These are phyloP conservation scores for Margaritifera margaritifera DNA, from an alignment of 2,888 invertebrate genomes.

Conservation along the genomic window DNA sequence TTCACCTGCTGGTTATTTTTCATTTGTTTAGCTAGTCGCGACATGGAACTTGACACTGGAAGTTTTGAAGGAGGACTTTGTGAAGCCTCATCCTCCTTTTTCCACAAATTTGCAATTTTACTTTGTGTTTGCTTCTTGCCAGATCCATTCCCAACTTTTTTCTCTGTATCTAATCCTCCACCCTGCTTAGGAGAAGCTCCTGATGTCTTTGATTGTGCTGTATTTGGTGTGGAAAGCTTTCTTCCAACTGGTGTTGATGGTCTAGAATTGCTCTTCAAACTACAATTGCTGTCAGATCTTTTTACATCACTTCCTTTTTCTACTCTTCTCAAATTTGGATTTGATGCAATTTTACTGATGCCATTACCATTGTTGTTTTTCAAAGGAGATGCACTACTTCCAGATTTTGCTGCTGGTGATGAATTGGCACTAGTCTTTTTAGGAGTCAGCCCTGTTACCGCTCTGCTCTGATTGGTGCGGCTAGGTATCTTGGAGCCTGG, in stretches of 20 bases:
- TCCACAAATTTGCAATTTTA: slow-evolving; percentile 87
- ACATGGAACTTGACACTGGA: slow-evolving; percentile 38
- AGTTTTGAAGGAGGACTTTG: slow-evolving; percentile 41
- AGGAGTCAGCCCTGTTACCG: slow-evolving; percentile 37
- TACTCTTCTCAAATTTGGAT: slow-evolving; percentile 37
- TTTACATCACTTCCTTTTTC: slow-evolving; percentile 39
- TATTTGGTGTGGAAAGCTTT: slow-evolving; percentile 20
- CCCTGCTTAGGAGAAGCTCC: too few relatives aligned
- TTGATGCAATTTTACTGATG: slow-evolving; percentile 38
- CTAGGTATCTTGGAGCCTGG: slow-evolving; percentile 31
- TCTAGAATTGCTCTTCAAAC: slow-evolving; percentile 67
- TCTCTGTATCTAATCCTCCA: too few relatives aligned
- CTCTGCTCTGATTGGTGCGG: slow-evolving; percentile 38
- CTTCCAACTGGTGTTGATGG: slow-evolving; percentile 53
- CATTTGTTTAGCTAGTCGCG: too few relatives aligned
- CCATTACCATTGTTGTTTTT: slow-evolving; percentile 42
- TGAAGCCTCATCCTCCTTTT: slow-evolving; percentile 76
- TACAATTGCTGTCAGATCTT: slow-evolving; percentile 59
- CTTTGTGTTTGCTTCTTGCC: slow-evolving; percentile 75
- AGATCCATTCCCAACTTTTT: slow-evolving; percentile 22
- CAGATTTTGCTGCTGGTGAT: slow-evolving; percentile 44
- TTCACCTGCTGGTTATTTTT: slow-evolving; percentile 12
- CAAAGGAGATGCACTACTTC: slow-evolving; percentile 50
- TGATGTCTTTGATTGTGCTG: slow-evolving; percentile 22
- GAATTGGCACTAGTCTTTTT: slow-evolving; percentile 38